phyloP scores from a whole-genome alignment of 2,888 invertebrate species.

The Xestia ashworthii region DNA sequence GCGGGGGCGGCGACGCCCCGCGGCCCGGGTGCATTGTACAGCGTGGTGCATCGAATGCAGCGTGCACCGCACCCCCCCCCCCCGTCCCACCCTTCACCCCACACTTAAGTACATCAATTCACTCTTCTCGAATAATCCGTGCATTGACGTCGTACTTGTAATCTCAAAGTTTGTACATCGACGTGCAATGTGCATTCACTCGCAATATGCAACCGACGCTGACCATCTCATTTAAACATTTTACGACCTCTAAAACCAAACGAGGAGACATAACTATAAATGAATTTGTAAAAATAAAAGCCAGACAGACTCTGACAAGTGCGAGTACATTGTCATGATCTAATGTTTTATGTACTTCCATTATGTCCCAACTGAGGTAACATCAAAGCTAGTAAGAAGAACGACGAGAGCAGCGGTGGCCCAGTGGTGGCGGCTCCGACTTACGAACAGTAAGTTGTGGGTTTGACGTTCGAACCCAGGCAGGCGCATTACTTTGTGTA shows the following conservation, averaged over 20 bases:
- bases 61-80: conserved; percentile 69
- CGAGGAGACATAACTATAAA: conserved; percentile 56
- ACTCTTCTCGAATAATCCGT: conserved; percentile 86
- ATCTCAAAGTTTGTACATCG: conserved; percentile 77
- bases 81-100: conserved; percentile 62
- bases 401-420: too few species aligned
- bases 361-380: too few species aligned
- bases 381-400: too few species aligned
- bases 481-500: too few species aligned
- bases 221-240: conserved; percentile 70
- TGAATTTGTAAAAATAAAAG: conserved; percentile 45
- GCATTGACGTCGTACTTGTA: conserved; percentile 85
- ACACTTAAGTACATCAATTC: conserved; percentile 76
- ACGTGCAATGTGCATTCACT: conserved; percentile 72
- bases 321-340: conserved; percentile 21
- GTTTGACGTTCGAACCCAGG: too few species aligned
- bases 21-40: conserved; percentile 78
- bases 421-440: too few species aligned
- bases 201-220: conserved; percentile 73
- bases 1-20: conserved; percentile 69
- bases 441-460: too few species aligned
- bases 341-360: background rate
- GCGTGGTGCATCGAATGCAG: conserved; percentile 78
- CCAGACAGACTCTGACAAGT: conserved; percentile 22
- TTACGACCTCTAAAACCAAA: conserved; percentile 68